Base-by-base conservation (phyloP, 2,888 invertebrate genomes). In the Sinopyrophorus schimmeli region DNA sequence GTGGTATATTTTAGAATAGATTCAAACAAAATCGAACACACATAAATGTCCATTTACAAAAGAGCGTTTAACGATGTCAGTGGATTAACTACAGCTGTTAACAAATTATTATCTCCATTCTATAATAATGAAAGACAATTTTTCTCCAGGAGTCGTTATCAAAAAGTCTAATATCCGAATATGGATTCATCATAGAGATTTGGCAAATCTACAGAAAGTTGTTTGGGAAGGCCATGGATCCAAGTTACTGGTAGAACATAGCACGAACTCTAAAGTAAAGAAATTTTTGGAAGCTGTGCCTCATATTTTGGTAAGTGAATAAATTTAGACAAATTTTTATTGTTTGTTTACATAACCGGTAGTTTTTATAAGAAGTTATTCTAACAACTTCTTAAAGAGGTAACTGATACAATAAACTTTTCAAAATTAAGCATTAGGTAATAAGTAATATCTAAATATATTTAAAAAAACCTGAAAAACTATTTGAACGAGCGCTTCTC, bases 111-210 rank as follows among this genome's bases (percentile, higher is more conserved):
- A 20, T n/a, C n/a, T n/a, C n/a, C n/a, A n/a, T n/a, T n/a, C n/a
- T 15, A 26, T 14, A 17, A 48, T 7, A 10, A 54, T 54, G 54
- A 54, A 37, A 26, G 54, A 50, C 9, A 55, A 63, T 58, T 46
- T 51, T 15, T 49, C 62, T 59, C 10, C 73, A 88, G 90, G 81
- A 90, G 76, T 89, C 69, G 86, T 87, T 66, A 84, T 91, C 63
- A 74, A 74, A 54, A 74, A 73, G 47, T 89, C 93, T 58, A 93
- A 92, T 68, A 93, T 96, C 57, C 80, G 94, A 60, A 94, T 94
- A 77, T 96, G 95, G 95, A 92, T 94, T 63, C 92, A 94, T 72
- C 93, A 94, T 73, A 84, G 89, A 71, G 92, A 94, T 73, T 81
- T 94, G 70, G 83, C 82, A 37, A 87, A 89, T 60, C 76, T 94